Base-by-base conservation (phyloP, 2,888 invertebrate species). In the Harpagoxenus sublaevis region DNA sequence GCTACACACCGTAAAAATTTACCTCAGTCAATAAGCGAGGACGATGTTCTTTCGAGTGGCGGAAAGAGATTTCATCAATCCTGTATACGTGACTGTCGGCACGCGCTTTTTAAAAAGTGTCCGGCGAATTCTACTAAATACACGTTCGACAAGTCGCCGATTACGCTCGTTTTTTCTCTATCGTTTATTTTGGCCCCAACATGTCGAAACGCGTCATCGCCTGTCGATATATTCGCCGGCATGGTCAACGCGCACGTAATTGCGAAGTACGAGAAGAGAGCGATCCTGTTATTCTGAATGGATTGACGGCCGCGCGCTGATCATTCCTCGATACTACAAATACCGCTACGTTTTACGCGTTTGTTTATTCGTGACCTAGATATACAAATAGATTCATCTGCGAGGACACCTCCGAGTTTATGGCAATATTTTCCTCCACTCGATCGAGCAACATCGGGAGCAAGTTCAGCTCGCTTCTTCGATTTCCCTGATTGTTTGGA, bases 221-320 rank as follows among this genome's bases (percentile, higher is more conserved):
- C 48, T 77, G 65, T 66, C 83, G 55, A 78, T 66, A 83, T 57
- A 78, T 57, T 83, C 75, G 60, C 18, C 60, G 60, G 55, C 39
- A 70, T 45, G 57, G 60, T 70, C 71, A 60, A 81, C 79, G 73
- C 79, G 79, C 60, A 23, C 48, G 71, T 81, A 81, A 81, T 81
- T 81, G 79, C 71, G 12, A 39, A 48, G 71, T 48, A 71, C 60
- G 71, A 71, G 48, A 23, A 23, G 28, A 28, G 48, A 71, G 35
- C 60, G 73, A 39, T 62, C 39, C 79, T 48, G 79, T 79, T 81
- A 81, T 71, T 81, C 60, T 71, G 73, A 81, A 81, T 60, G 48
- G 71, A 71, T 81, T 71, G 71, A 81, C 79, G 60, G 0, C 23
- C 23, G 48, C 73, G 60, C 73, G 57, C 48, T 71, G 60, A 62